These are phyloP conservation scores for Natator depressus DNA, from an alignment of 2,113 vertebrate species.

Conservation along the genomic window DNA sequence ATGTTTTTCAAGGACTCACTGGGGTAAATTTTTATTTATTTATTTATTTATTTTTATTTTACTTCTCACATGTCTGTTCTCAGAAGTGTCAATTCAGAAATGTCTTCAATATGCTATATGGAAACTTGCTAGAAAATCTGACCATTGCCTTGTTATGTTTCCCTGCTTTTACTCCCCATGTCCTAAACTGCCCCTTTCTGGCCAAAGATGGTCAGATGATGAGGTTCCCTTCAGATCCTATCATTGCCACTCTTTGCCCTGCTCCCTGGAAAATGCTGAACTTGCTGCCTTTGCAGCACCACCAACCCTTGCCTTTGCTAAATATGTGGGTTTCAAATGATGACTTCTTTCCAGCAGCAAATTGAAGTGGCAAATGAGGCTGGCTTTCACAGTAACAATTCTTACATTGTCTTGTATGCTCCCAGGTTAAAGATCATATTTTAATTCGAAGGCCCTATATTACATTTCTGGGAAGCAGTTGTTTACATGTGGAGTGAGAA, in stretches of 20 bases:
- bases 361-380: neutral
- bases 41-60: neutral
- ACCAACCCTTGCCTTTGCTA: neutral
- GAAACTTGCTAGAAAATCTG: accelerated
- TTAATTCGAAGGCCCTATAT: neutral
- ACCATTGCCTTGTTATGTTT: neutral
- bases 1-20: constrained; percentile 89
- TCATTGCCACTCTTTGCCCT: neutral
- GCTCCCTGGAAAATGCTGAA: neutral
- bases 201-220: accelerated
- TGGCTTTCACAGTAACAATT: neutral
- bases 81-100: neutral
- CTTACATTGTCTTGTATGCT: neutral
- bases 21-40: constrained; percentile 79
- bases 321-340: neutral
- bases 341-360: neutral
- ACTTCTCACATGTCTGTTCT: accelerated
- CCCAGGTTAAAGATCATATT: neutral
- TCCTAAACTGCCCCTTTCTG: neutral
- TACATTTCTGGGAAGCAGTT: neutral
- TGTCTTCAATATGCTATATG: accelerated
- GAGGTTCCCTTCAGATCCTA: neutral
- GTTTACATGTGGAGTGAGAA: neutral
- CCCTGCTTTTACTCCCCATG: neutral
- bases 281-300: neutral